phyloP scores from a whole-genome alignment of 2,888 invertebrate species.

The Cotesia congregata region DNA sequence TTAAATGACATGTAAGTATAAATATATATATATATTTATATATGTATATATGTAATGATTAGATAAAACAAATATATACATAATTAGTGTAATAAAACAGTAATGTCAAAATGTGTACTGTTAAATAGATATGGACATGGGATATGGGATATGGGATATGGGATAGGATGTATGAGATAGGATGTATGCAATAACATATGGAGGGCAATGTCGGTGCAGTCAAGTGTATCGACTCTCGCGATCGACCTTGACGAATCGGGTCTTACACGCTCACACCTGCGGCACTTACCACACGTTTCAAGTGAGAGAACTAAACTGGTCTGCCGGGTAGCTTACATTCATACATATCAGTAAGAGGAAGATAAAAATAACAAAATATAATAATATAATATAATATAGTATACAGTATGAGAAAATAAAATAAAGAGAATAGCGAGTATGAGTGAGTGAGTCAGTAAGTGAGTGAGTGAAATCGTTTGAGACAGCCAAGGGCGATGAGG shows the following conservation, averaged over 20 bases:
- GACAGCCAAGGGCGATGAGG: constrained; percentile 57
- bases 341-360: constrained; percentile 28
- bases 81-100: background rate
- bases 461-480: constrained; percentile 9
- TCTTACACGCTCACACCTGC: constrained; percentile 31
- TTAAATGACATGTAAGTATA: background rate
- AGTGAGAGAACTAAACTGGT: constrained; percentile 15
- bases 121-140: constrained; percentile 11
- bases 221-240: constrained; percentile 33
- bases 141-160: no score
- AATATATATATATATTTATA: no score
- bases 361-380: constrained; percentile 13
- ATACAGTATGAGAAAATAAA: background rate
- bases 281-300: background rate
- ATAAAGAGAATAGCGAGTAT: constrained; percentile 23
- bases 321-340: constrained; percentile 24
- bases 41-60: background rate
- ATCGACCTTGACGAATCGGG: constrained; percentile 45
- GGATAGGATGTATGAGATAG: background rate
- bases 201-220: constrained; percentile 17
- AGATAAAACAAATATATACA: background rate
- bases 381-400: background rate
- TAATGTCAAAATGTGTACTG: background rate
- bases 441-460: constrained; percentile 45
- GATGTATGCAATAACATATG: constrained; percentile 24